Conservation (phyloP, 2,888 invertebrate genomes). For the Zaprionus lineosus region DNA sequence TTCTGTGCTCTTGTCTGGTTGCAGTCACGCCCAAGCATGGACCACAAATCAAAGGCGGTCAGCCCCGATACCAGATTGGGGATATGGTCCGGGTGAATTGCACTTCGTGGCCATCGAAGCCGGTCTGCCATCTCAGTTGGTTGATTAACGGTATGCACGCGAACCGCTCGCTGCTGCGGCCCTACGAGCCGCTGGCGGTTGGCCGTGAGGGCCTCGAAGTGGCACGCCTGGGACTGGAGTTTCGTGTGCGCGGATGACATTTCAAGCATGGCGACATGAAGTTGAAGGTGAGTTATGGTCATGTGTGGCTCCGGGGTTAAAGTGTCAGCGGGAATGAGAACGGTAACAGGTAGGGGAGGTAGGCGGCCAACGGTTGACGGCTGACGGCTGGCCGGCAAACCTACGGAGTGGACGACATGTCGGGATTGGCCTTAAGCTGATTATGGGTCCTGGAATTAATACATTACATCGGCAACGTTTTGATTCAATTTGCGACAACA, state of each 20-base stretch:
- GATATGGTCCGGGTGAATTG: conserved; percentile 93
- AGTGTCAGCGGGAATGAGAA: too few relatives aligned
- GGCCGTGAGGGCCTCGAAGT: conserved; percentile 88
- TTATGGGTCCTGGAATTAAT: conserved; percentile 61
- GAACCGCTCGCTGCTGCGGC: conserved; percentile 84
- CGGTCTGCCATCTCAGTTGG: conserved; percentile 92
- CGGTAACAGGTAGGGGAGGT: too few relatives aligned
- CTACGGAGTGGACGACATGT: too few relatives aligned
- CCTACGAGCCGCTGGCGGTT: conserved; percentile 84
- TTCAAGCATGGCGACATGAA: conserved; percentile 93
- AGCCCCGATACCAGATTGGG: conserved; percentile 91
- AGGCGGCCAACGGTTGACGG: too few relatives aligned
- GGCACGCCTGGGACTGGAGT: conserved; percentile 90
- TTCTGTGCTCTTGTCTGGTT: conserved; percentile 56
- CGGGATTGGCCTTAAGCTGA: conserved; percentile 57
- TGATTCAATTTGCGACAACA: conserved; percentile 72
- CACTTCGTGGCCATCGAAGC: conserved; percentile 91
- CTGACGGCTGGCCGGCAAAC: too few relatives aligned
- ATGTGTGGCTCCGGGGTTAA: too few relatives aligned
- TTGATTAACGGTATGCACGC: conserved; percentile 93
- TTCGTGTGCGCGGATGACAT: conserved; percentile 90
- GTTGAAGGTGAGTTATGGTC: conserved; percentile 86
- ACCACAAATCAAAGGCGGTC: conserved; percentile 91
- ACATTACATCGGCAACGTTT: conserved; percentile 56
- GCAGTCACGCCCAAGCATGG: conserved; percentile 91